These are phyloP conservation scores for Patella ulyssiponensis DNA, from an alignment of 2,888 invertebrate species.

Conservation along the genomic window DNA sequence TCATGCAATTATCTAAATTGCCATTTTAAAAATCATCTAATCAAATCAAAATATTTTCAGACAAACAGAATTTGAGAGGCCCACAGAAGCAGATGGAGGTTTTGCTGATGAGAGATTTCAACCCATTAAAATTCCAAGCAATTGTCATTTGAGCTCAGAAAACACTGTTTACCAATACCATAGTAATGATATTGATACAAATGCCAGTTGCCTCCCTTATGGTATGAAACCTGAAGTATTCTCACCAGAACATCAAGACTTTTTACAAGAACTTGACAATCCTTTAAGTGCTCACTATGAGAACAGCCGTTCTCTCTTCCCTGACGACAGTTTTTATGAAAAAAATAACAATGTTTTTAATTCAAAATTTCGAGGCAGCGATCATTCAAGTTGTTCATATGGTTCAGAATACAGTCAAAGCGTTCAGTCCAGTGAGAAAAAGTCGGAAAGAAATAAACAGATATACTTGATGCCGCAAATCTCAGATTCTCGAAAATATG, in stretches of 20 bases:
- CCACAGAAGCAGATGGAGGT: too few relatives aligned
- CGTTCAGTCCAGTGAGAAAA: slow-evolving; percentile 18
- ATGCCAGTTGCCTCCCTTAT: too few relatives aligned
- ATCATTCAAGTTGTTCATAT: slow-evolving; percentile 11
- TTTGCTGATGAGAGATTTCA: too few relatives aligned
- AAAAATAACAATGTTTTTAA: not conserved
- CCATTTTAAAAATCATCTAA: too few relatives aligned
- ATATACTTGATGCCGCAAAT: slow-evolving; percentile 41
- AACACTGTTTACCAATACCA: too few relatives aligned
- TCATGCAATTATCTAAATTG: too few relatives aligned
- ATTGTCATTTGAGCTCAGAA: too few relatives aligned
- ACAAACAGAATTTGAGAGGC: too few relatives aligned
- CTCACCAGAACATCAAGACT: not conserved
- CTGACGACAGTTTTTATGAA: not conserved
- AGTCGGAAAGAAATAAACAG: slow-evolving; percentile 41
- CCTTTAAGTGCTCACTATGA: not conserved
- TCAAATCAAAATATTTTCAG: too few relatives aligned
- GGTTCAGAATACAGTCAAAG: not conserved
- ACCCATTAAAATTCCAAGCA: too few relatives aligned
- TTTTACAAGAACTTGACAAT: not conserved
- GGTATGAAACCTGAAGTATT: too few relatives aligned
- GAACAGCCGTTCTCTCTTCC: not conserved
- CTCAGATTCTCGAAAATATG: slow-evolving; percentile 34
- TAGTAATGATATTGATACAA: too few relatives aligned
- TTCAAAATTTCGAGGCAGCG: not conserved